These are phyloP conservation scores for Drosophila greeni DNA, from an alignment of 2,888 invertebrate genomes.

Conservation along the genomic window DNA sequence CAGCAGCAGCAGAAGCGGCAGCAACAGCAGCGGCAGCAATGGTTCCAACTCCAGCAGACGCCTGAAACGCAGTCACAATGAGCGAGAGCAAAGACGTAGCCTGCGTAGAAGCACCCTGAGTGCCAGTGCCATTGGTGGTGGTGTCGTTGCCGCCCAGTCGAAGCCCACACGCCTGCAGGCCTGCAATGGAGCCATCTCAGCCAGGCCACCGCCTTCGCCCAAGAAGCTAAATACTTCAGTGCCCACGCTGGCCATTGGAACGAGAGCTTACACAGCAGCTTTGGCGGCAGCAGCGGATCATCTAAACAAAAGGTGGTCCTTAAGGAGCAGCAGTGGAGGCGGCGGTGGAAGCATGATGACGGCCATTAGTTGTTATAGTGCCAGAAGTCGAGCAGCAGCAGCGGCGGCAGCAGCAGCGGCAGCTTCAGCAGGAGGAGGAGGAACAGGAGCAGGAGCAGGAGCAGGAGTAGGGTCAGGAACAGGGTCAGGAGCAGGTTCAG, in stretches of 20 bases:
- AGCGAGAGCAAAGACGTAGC: slow-evolving; percentile 59
- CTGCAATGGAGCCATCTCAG: slow-evolving; percentile 55
- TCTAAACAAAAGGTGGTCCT: slow-evolving; percentile 61
- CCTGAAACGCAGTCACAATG: slow-evolving; percentile 52
- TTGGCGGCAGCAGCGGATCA: slow-evolving; percentile 56
- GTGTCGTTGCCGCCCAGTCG: neutral
- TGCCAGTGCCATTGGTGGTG: slow-evolving; percentile 13
- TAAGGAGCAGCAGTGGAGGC: slow-evolving; percentile 51
- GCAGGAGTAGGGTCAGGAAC: too few species aligned
- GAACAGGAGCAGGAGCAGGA: slow-evolving; percentile 1
- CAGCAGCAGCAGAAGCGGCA: neutral
- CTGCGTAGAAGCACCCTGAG: slow-evolving; percentile 42
- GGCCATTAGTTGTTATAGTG: slow-evolving; percentile 58
- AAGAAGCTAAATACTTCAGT: slow-evolving; percentile 66
- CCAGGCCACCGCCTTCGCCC: slow-evolving; percentile 72
- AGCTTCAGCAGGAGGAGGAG: slow-evolving; percentile 3
- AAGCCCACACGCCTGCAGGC: slow-evolving; percentile 68
- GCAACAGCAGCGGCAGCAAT: slow-evolving; percentile 36
- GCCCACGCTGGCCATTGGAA: slow-evolving; percentile 68
- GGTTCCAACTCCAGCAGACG: slow-evolving; percentile 31
- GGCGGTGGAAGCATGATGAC: slow-evolving; percentile 34
- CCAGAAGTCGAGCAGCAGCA: slow-evolving; percentile 29
- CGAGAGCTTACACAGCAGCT: slow-evolving; percentile 61
- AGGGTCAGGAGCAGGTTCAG: too few species aligned
- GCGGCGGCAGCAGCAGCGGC: slow-evolving; percentile 31